Evolutionary conservation across 2,113 vertebrate genomes (phyloP), one percentile per base, ranked within the genome.

Genomic region (Oncorhynchus mykiss): DNA sequence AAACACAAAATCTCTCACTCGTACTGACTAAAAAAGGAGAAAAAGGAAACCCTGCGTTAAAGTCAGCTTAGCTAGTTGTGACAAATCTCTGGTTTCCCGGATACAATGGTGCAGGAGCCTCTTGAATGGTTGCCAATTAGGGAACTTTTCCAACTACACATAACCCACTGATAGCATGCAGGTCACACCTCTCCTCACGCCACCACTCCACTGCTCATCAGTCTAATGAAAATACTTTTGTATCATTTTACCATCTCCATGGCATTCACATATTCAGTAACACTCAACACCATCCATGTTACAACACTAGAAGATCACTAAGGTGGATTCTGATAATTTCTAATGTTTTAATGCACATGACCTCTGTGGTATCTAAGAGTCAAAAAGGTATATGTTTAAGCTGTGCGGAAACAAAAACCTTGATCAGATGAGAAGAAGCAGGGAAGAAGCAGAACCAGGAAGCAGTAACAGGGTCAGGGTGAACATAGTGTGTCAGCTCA

Each of bases 1-100:
- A 45, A 57, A 57, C 12, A 57, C 13, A 57, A 5, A 57, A 16
- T 11, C 54, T 16, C 54, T 16, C 54, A 16, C 3, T 6, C 18
- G 51, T 20, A 5, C 13, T 57, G 65, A 16, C 62, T 12, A 24
- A 24, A 67, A 16, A 67, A 67, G 12, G 16, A 29, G 27, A 18
- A 67, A 67, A 29, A 25, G 27, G 65, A 29, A 67, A 29, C 25
- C 48, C 64, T 27, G 62, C 8, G 27, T 18, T 39, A 45, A 29
- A 18, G 64, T 69, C 65, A 69, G 74, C 57, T 75, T 25, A 57
- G 66, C 66, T 59, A 75, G 68, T 45, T 45, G 18, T 59, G 45
- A 60, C 60, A 66, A 16, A 31, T 45, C 24, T 70, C 66, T 49
- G 34, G 77, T 74, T 66, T 2, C 57, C 72, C 29, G 67, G 72